phyloP scores from a whole-genome alignment of 2,113 vertebrate genomes.

The Butastur rufipennis region DNA sequence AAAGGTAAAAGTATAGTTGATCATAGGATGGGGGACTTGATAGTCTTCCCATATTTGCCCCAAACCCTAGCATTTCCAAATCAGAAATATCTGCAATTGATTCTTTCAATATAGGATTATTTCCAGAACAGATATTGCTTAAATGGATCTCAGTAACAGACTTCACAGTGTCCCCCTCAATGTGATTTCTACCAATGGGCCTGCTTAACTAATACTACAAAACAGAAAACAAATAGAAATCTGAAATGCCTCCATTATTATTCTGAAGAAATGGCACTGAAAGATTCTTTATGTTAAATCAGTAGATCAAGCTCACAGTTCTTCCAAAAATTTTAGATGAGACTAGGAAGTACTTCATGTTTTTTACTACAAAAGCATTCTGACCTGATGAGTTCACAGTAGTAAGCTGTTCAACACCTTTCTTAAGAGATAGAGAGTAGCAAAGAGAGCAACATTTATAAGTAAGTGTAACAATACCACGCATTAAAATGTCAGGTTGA shows the following conservation, averaged over 20 bases:
- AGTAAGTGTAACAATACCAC: background rate
- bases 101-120: background rate
- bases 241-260: background rate
- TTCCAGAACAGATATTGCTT: background rate
- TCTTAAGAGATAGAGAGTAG: background rate
- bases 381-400: background rate
- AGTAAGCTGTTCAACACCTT: background rate
- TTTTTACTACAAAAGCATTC: background rate
- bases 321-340: background rate
- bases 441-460: background rate
- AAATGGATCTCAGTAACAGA: background rate
- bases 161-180: background rate
- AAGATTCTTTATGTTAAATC: background rate
- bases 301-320: background rate
- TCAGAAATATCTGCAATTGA: background rate
- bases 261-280: background rate
- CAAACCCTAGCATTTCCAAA: background rate
- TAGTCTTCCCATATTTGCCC: background rate
- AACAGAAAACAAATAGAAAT: background rate
- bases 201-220: background rate
- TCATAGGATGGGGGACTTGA: background rate
- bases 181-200: background rate
- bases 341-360: background rate
- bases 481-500: background rate
- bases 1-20: background rate